Percentiles rank a stretch among this genome's conserved stretches.
Conservation (phyloP, 2,797 vertebrate species). For the Xyrichtys novacula region DNA sequence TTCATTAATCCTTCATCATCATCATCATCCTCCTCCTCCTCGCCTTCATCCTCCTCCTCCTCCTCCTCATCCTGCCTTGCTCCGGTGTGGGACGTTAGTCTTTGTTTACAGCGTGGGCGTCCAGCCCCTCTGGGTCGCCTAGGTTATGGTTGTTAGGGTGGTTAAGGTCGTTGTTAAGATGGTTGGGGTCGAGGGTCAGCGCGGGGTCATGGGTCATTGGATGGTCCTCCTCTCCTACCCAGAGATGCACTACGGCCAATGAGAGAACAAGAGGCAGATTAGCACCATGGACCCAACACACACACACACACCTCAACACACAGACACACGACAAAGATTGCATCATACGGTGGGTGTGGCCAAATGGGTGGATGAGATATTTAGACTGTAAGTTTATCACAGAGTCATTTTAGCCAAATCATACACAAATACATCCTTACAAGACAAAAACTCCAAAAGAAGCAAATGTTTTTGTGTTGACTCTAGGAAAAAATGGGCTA, state of each 20-base stretch:
- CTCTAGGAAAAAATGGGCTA: too few relatives aligned
- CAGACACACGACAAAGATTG: constrained; percentile 26
- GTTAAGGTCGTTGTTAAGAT: constrained; percentile 78
- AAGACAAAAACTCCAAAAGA: too few relatives aligned
- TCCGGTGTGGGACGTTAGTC: constrained; percentile 77
- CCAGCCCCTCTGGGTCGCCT: constrained; percentile 83
- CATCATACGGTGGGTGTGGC: constrained; percentile 22
- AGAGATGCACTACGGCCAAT: constrained; percentile 87
- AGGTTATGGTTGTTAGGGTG: constrained; percentile 83
- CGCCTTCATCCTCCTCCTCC: constrained; percentile 49
- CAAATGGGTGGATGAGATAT: too few relatives aligned
- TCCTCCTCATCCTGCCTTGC: constrained; percentile 67
- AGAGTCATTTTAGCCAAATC: too few relatives aligned
- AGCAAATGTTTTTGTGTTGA: too few relatives aligned
- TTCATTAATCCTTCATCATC: constrained; percentile 74
- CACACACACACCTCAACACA: constrained; percentile 42
- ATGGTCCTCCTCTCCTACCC: constrained; percentile 86
- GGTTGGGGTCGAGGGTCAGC: constrained; percentile 81
- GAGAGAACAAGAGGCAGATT: constrained; percentile 85
- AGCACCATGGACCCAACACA: constrained; percentile 74
- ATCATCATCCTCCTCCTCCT: constrained; percentile 44
- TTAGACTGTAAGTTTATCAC: too few relatives aligned
- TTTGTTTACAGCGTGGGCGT: constrained; percentile 83
- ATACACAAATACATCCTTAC: too few relatives aligned
- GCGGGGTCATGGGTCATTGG: constrained; percentile 80